Evolutionary conservation across 2,797 vertebrate species (phyloP).

Genomic region (Myripristis jacobus): DNA sequence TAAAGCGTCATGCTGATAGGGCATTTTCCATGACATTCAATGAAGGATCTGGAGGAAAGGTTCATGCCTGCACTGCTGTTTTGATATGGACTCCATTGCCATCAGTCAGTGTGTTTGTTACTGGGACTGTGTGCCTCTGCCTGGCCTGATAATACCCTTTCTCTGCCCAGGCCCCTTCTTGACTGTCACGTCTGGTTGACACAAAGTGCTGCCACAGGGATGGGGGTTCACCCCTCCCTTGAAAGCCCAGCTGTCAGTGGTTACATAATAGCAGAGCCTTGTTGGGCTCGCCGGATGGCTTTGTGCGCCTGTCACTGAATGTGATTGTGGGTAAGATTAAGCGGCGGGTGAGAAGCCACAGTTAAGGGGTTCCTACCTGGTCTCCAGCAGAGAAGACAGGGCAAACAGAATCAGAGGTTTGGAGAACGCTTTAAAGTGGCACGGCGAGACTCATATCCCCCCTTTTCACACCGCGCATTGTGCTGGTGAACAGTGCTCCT

Average conservation of each 20-base stretch:
- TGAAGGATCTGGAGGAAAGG: constrained; percentile 40
- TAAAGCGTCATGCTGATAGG: constrained; percentile 26
- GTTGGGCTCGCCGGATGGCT: constrained; percentile 81
- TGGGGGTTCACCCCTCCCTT: constrained; percentile 80
- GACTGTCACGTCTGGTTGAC: constrained; percentile 81
- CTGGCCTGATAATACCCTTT: constrained; percentile 69
- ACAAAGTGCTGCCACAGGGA: constrained; percentile 83
- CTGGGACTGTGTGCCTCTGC: constrained; percentile 46
- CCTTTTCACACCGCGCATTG: constrained; percentile 63
- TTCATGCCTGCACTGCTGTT: constrained; percentile 33
- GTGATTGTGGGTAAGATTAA: constrained; percentile 86
- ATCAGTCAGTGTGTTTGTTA: constrained; percentile 43
- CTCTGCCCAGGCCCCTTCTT: constrained; percentile 69
- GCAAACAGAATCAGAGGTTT: constrained; percentile 68
- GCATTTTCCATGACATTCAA: constrained; percentile 34
- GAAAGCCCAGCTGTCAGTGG: constrained; percentile 84
- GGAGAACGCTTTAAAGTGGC: constrained; percentile 65
- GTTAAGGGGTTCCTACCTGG: constrained; percentile 83
- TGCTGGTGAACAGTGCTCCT: constrained; percentile 55
- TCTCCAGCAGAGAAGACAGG: constrained; percentile 77
- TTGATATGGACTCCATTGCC: constrained; percentile 47
- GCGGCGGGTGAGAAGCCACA: constrained; percentile 79
- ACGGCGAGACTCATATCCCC: constrained; percentile 45
- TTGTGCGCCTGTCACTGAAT: constrained; percentile 84
- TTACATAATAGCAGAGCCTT: constrained; percentile 87